Base-by-base conservation (phyloP, 2,888 invertebrate species). In the Hedychridium roseum region DNA sequence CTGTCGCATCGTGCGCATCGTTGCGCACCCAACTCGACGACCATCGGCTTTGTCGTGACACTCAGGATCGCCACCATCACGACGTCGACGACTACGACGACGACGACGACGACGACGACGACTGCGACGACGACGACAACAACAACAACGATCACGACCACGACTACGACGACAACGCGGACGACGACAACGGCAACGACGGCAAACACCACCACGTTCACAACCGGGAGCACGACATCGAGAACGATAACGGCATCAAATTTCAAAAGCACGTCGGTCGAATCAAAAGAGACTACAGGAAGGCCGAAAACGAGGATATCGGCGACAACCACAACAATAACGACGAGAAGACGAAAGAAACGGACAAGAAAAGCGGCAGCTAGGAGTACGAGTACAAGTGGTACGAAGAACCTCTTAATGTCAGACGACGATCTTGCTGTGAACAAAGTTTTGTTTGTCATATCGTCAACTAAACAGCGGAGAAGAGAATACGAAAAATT, bases 361-460 rank as follows among this genome's bases (percentile, higher is more conserved):
- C 11, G 16, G 27, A 46, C 35, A 26, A 32, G 23, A 30, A 30
- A 16, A 30, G 12, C 34, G 30, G 36, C 23, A 6, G 23, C 23
- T 23, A 5, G 9, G 5, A 9, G 5, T 9, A 9, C 35, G 56
- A 45, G 14, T 45, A 43, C 38, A 43, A 43, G 39, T 23, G 5
- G 9, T 9, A 6, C 23, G 9, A 23, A 9, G 5, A 6, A 30
- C 37, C 53, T 64, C 55, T 64, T 64, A 43, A 63, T 64, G 61
- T 60, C 53, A 63, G 53, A 50, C 64, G 49, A 46, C 52, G 57
- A 50, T 34, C 41, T 45, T 47, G 42, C 43, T 54, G 40, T 54
- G 55, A 50, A 51, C 46, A 51, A 45, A 49, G 46, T 64, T 60
- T 60, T 64, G 53, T 64, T 61, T 60, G 61, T 41, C 50, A 64